These are phyloP conservation scores for Uromys caudimaculatus DNA, from an alignment of 2,797 vertebrate species.

Conservation along the genomic window DNA sequence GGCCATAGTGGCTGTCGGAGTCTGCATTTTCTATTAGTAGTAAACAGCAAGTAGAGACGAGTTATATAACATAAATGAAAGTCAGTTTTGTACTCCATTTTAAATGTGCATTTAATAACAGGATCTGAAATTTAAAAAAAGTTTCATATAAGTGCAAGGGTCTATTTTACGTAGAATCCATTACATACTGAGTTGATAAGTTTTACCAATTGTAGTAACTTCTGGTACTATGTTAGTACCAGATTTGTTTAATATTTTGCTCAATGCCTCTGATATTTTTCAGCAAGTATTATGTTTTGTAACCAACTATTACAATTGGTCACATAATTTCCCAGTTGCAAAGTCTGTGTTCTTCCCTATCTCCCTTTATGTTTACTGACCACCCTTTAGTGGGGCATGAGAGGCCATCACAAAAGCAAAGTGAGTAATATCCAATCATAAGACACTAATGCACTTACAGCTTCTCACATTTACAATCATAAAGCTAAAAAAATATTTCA, in stretches of 20 bases:
- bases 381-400: neutral
- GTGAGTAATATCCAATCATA: neutral
- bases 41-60: neutral
- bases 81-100: neutral
- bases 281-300: neutral
- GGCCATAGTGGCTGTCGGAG: neutral
- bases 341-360: neutral
- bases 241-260: neutral
- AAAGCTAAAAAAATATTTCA: slow-evolving; percentile 12
- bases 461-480: neutral
- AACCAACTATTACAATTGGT: neutral
- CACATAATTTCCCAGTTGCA: neutral
- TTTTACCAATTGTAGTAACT: slow-evolving; percentile 9
- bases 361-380: slow-evolving; percentile 12
- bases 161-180: slow-evolving; percentile 19
- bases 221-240: neutral
- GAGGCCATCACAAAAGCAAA: neutral
- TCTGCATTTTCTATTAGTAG: neutral
- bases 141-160: neutral
- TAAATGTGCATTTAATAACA: neutral
- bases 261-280: neutral
- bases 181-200: neutral
- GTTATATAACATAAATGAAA: neutral
- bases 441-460: neutral
- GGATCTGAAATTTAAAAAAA: neutral